A percentile compares a stretch with the other conserved stretches of the same genome.
Conservation (phyloP, 1,140 invertebrate genomes). For the Dendroctonus valens region DNA sequence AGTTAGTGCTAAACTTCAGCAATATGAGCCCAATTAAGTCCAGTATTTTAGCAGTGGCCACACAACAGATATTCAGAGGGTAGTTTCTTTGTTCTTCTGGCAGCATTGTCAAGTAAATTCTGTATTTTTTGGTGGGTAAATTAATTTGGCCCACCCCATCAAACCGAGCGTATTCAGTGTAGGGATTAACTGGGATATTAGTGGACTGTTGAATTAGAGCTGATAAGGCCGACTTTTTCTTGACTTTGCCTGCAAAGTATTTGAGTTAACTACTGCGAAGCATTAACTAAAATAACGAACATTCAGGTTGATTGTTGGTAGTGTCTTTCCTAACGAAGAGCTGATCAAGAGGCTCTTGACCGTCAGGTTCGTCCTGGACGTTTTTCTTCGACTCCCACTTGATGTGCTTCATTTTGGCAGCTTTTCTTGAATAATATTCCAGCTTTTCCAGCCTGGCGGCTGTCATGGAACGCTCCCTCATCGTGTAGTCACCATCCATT, state of each 20-base stretch:
- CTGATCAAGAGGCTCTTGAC: slow-evolving; percentile 51
- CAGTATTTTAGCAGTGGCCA: slow-evolving; percentile 80
- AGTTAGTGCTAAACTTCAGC: slow-evolving; percentile 67
- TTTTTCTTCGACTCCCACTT: slow-evolving; percentile 65
- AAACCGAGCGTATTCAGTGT: slow-evolving; percentile 85
- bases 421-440: slow-evolving; percentile 79
- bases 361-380: slow-evolving; percentile 42
- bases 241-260: slow-evolving; percentile 20
- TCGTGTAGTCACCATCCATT: slow-evolving; percentile 71
- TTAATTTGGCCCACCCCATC: slow-evolving; percentile 81
- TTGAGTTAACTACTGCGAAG: not conserved
- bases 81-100: slow-evolving; percentile 76
- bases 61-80: slow-evolving; percentile 78
- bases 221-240: slow-evolving; percentile 61
- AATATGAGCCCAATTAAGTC: slow-evolving; percentile 94
- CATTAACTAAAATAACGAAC: not conserved
- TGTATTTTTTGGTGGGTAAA: slow-evolving; percentile 72
- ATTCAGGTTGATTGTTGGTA: not conserved
- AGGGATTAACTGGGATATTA: slow-evolving; percentile 76
- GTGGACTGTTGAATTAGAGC: slow-evolving; percentile 74
- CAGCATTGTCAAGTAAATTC: slow-evolving; percentile 86
- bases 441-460: slow-evolving; percentile 86
- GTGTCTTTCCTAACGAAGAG: slow-evolving; percentile 64
- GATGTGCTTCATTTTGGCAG: slow-evolving; percentile 73
- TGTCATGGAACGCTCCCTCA: slow-evolving; percentile 83